These are phyloP conservation scores for Agrypnia vestita DNA, from an alignment of 1,140 invertebrate species.

Conservation along the genomic window DNA sequence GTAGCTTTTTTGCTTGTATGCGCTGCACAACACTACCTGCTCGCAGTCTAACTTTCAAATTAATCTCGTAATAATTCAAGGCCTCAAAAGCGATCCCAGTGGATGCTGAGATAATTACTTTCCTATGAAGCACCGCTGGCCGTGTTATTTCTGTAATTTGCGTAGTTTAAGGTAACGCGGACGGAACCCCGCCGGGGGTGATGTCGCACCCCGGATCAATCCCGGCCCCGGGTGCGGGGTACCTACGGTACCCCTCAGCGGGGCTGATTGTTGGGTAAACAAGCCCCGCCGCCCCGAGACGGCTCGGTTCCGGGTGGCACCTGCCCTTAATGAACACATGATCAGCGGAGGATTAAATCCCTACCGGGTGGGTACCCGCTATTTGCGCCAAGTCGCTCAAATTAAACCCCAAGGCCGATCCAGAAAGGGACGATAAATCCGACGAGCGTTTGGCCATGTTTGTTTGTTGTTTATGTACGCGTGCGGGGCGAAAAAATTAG, in stretches of 20 bases:
- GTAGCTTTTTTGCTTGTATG: too few species aligned
- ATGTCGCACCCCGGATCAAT: background rate
- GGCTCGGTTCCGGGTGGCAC: background rate
- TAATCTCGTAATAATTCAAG: too few species aligned
- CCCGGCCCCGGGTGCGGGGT: background rate
- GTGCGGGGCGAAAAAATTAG: too few species aligned
- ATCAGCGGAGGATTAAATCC: slow-evolving; percentile 43
- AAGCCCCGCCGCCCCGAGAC: slow-evolving; percentile 16
- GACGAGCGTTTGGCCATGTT: too few species aligned
- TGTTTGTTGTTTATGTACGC: too few species aligned
- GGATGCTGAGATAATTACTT: too few species aligned
- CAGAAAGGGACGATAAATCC: background rate
- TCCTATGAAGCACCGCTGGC: too few species aligned
- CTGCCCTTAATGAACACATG: slow-evolving; percentile 53
- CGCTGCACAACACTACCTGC: too few species aligned
- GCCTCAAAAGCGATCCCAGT: too few species aligned
- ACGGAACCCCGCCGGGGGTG: background rate
- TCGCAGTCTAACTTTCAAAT: too few species aligned
- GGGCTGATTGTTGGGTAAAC: slow-evolving; percentile 33
- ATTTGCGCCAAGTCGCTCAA: slow-evolving; percentile 25
- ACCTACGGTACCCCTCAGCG: background rate
- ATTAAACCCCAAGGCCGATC: slow-evolving; percentile 38
- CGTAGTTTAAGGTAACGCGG: too few species aligned
- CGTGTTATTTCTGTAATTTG: too few species aligned
- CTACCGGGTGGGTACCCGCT: slow-evolving; percentile 7